Base-by-base conservation (phyloP, 2,888 invertebrate genomes). In the Eumacrocentrus americanus region DNA sequence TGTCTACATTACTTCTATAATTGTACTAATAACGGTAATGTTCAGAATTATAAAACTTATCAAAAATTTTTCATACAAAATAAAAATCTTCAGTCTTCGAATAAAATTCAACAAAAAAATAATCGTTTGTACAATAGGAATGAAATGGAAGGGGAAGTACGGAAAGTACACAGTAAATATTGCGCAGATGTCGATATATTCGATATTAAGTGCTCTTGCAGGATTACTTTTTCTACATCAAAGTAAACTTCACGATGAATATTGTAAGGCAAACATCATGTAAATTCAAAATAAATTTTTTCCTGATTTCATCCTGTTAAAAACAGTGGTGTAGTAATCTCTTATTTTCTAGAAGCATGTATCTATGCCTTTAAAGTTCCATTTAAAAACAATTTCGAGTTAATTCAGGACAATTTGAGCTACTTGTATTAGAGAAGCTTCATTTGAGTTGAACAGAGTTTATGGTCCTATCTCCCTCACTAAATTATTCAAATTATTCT, bases 401-500 rank as follows among this genome's bases (percentile, higher is more conserved):
- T 22, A 46, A 23, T 46, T n/a, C n/a, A 23, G 12, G 12, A 46
- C 20, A 20, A 23, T 46, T 46, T 46, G 11, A 22, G 1, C 46
- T 23, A 22, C 23, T n/a, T 12, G 3, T 46, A 20, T 46, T 9
- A 44, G 2, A 22, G 2, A 4, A 11, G 42, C 23, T 23, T 23
- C 44, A n/a, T n/a, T 3, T n/a, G 2, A 11, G 18, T 20, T 11
- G 14, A 2, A 11, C 2, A 18, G 2, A 44, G 20, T 44, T 6
- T 44, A 44, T 44, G 9, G 20, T 16, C 18, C 44, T 16, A 44
- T 44, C 18, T 44, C 20, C n/a, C 7, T 20, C 18, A 20, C 7
- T 18, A 18, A 12, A 46, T 46, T 23, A 47, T 25, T 14, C 25
- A 23, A 22, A 47, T 47, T 29, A 47, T 7, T 47, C 47, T 47